These are phyloP conservation scores for Scaptomyza reducta DNA, from an alignment of 2,888 invertebrate species.

Conservation along the genomic window DNA sequence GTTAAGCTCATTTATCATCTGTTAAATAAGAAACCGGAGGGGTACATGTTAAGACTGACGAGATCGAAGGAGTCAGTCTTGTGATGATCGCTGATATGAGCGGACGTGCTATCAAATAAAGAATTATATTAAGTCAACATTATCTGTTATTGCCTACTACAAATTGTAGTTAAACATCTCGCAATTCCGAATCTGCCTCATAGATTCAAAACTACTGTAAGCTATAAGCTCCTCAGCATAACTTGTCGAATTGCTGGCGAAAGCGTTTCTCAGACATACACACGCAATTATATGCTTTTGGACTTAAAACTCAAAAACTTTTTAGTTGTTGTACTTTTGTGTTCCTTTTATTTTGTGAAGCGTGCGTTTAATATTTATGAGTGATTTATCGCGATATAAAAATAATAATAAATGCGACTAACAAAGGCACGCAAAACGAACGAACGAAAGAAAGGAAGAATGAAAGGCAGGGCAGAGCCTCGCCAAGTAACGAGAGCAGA, in stretches of 20 bases:
- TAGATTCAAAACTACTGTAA: too few relatives aligned
- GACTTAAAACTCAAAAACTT: slow-evolving; percentile 66
- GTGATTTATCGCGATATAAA: slow-evolving; percentile 81
- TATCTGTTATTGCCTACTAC: too few relatives aligned
- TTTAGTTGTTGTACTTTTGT: slow-evolving; percentile 14
- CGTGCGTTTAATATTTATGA: slow-evolving; percentile 81
- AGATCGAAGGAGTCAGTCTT: too few relatives aligned
- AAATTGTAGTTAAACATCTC: background rate
- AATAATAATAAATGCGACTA: slow-evolving; percentile 78
- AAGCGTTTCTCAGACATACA: slow-evolving; percentile 8
- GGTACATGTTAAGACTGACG: too few relatives aligned
- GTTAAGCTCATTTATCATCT: too few relatives aligned
- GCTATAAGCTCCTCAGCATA: background rate
- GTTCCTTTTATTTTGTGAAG: slow-evolving; percentile 44
- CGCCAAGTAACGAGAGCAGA: slow-evolving; percentile 29
- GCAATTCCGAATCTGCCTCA: background rate
- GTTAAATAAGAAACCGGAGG: too few relatives aligned
- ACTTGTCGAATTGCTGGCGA: slow-evolving; percentile 1
- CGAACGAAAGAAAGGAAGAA: background rate
- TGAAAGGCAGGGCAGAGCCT: background rate
- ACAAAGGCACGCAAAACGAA: slow-evolving; percentile 47
- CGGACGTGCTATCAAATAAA: too few relatives aligned
- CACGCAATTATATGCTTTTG: slow-evolving; percentile 12
- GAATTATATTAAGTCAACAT: too few relatives aligned
- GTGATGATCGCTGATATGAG: too few relatives aligned